phyloP scores from a whole-genome alignment of 1,140 invertebrate species.

The Chelonus insularis region DNA sequence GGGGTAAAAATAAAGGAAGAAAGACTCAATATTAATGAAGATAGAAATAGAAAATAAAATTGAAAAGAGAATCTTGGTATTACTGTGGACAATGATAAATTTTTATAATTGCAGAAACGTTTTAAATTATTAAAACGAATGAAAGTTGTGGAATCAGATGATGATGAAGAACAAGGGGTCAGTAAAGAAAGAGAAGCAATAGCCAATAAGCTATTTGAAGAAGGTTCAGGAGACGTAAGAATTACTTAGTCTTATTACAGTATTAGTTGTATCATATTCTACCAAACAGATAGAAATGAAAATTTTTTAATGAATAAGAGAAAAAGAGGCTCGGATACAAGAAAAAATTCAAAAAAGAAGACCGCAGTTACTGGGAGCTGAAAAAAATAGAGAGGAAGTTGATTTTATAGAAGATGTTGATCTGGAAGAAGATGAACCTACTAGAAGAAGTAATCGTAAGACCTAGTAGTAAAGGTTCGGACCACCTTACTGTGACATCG shows the following conservation, averaged over 20 bases:
- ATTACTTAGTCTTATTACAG: neutral
- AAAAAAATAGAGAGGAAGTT: conserved; percentile 65
- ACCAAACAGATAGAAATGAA: conserved; percentile 69
- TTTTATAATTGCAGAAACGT: conserved; percentile 84
- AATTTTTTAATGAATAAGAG: conserved; percentile 65
- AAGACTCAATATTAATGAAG: too few relatives aligned
- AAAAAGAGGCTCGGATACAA: conserved; percentile 62
- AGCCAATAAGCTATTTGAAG: conserved; percentile 86
- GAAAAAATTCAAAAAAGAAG: conserved; percentile 51
- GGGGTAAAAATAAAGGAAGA: too few relatives aligned
- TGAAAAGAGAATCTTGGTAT: too few relatives aligned
- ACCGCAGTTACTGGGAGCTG: conserved; percentile 59
- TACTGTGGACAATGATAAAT: too few relatives aligned
- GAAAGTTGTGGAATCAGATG: conserved; percentile 87
- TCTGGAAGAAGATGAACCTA: conserved; percentile 27
- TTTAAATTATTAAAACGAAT: conserved; percentile 83
- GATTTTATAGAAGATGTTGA: conserved; percentile 58
- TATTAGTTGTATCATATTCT: conserved; percentile 1
- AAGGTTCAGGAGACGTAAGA: conserved; percentile 81
- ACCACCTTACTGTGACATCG: too few relatives aligned
- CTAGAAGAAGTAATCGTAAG: too few relatives aligned
- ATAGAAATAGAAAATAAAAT: too few relatives aligned
- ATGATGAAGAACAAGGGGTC: conserved; percentile 72
- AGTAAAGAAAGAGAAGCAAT: conserved; percentile 82
- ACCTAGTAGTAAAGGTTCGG: too few relatives aligned